Evolutionary conservation across 1,140 invertebrate species (phyloP).

Genomic region (Apis cerana): DNA sequence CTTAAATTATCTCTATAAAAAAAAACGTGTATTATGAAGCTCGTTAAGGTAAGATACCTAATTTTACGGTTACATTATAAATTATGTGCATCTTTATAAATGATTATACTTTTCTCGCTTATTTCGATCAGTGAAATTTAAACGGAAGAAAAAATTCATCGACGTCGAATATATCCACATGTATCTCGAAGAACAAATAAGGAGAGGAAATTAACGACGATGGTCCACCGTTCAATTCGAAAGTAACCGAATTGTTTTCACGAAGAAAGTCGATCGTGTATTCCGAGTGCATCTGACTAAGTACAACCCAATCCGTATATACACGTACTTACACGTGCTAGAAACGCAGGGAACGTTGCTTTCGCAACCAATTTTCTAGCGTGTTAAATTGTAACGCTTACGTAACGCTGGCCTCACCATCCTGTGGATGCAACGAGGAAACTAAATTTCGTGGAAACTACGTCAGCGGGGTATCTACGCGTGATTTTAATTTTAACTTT

Average conservation of each 20-base stretch:
- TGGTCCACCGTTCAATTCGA: constrained; percentile 15
- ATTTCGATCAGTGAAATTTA: background rate
- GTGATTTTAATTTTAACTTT: background rate
- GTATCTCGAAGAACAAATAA: background rate
- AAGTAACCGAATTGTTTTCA: constrained; percentile 41
- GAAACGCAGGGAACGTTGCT: background rate
- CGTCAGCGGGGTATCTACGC: background rate
- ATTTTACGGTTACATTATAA: background rate
- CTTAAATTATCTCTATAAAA: background rate
- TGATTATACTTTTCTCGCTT: background rate
- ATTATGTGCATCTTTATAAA: background rate
- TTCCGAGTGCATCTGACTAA: constrained; percentile 4
- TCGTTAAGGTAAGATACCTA: background rate
- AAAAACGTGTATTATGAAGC: background rate
- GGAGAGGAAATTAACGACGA: background rate
- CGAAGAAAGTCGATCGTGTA: constrained; percentile 42
- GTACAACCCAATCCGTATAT: background rate
- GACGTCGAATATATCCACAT: background rate
- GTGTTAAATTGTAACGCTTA: constrained; percentile 29
- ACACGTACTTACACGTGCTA: background rate
- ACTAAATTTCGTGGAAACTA: background rate
- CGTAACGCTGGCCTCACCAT: background rate
- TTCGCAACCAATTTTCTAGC: constrained; percentile 37
- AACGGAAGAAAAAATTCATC: background rate
- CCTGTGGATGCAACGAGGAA: background rate